Base-by-base conservation (phyloP, 2,113 vertebrate species). In the Haemorhous mexicanus region DNA sequence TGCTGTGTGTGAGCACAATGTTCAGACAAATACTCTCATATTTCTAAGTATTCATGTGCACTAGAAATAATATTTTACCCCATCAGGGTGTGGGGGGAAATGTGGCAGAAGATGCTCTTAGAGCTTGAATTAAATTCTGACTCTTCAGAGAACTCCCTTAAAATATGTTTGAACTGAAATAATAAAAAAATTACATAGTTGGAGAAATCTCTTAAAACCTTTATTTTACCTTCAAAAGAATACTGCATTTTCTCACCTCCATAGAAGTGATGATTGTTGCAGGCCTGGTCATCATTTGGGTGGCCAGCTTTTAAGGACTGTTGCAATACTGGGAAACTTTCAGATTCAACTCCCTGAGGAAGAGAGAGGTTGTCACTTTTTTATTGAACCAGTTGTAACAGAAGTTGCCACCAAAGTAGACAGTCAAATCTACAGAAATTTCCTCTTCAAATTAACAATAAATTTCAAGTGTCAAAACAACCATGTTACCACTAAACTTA, bases 301-400 rank as follows among this genome's bases (percentile, higher is more conserved):
- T 97, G 80, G 27, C 98, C 98, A 37, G 91, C 96, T 97, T 98
- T 98, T 74, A 99, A 95, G 10, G 98, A 98, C 21, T 98, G 98
- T 44, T 98, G 97, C 77, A 98, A 96, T 85, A 98, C 96, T 69
- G 98, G 98, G 69, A 98, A 99, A 58, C 88, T 98, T 84, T 99
- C 98, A 69, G 98, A 97, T 96, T 99, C 99, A 73, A 99, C 97
- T 35, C 99, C 99, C 99, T 99, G 96, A 87, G n/a, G 46, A 95
- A 95, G 28, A 95, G 35, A 95, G 50, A 6, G 16, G 12, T 12
- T 72, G 44, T 43, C n/a, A 80, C 18, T 63, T 39, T 24, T 87
- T 30, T 26, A 46, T 13, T 59, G 30, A 73, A 63, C 4, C 14
- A 68, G 7, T 62, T 73, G 19, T 10, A 82, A 66, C 19, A 80